Evolutionary conservation across 2,113 vertebrate species (phyloP), one percentile per base, ranked within the genome.

Genomic region (Bubo scandiacus): DNA sequence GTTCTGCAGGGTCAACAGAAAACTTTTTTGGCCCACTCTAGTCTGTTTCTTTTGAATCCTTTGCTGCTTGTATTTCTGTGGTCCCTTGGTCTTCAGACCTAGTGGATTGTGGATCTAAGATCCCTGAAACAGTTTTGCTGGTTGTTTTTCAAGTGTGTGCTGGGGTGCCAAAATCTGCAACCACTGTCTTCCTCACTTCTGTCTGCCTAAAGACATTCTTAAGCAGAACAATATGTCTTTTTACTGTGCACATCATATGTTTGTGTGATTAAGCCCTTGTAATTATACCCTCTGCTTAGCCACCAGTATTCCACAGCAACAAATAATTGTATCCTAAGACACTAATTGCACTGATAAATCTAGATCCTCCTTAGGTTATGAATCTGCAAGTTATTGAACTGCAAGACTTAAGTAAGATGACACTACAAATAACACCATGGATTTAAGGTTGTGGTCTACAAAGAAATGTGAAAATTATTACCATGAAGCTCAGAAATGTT

Each of bases 71-170:
- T 34, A 77, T 30, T 66, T 81, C 42, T 81, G 42, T 55, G 40
- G 15, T 72, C 16, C 32, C 19, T 61, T 66, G 13, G 52, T 78
- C 52, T 54, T 71, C 52, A 82, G 71, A 55, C 13, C 5, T 82
- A 9, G 13, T 42, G 26, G 40, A 38, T 3, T 0, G 0, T 26
- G 32, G 15, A 38, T 26, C 36, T 43, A 85, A 81, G 36, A 72
- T 40, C 32, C 52, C 51, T 67, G 36, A 63, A 84, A 62, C 22
- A 32, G 27, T 52, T 68, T 63, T 79, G 32, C 25, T 57, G 7
- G 8, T 43, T 61, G 16, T 36, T 91, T 88, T 68, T 74, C 36
- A 74, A 40, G 7, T 36, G 36, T 52, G 17, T 68, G 8, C 20
- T 57, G 34, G 34, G 12, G 25, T 68, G 43, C 32, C 32, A 49